Evolutionary conservation across 2,113 vertebrate genomes (phyloP), one percentile per base, ranked within the genome.

Genomic region (Siniperca chuatsi): DNA sequence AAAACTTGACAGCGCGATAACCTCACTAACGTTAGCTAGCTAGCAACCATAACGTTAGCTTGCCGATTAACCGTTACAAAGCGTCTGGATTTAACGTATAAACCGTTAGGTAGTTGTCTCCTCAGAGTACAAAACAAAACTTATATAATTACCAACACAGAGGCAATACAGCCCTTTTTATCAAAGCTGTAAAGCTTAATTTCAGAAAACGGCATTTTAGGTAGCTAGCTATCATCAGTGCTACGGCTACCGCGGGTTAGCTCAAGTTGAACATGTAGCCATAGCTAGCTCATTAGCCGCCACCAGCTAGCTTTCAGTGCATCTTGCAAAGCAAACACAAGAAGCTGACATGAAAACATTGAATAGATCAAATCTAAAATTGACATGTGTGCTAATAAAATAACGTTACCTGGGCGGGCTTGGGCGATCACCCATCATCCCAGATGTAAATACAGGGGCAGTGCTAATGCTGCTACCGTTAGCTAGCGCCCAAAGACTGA

Each of bases 371-470:
- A 33, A 64, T 57, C 42, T 42, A 29, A 50, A 6, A 52, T 62
- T 52, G 8, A 33, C 67, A 40, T 68, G 58, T 81, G 78, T 92
- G 84, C 80, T 84, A 21, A 25, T 64, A 13, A 71, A 72, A 54
- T 69, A 82, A 88, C 86, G 66, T 94, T 92, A 94, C 92, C 93
- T 94, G 93, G 93, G 93, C 87, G 92, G 93, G 71, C 80, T 92
- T 1, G 91, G 91, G 77, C 92, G 92, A 89, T 94, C 94, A 93
- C 88, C 91, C 94, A 94, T 94, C 92, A 92, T 92, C 91, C 92
- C 92, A 92, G 91, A 83, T 82, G 93, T 87, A 92, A 94, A 93
- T 92, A 92, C 90, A 87, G 77, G 78, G 81, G 88, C 81, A 84
- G 76, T 87, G 93, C 92, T 93, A 94, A 90, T 88, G 92, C 84